A percentile compares a stretch with the other conserved stretches of the same genome.
Conservation (phyloP, 2,113 vertebrate species). For the Mixornis gularis region DNA sequence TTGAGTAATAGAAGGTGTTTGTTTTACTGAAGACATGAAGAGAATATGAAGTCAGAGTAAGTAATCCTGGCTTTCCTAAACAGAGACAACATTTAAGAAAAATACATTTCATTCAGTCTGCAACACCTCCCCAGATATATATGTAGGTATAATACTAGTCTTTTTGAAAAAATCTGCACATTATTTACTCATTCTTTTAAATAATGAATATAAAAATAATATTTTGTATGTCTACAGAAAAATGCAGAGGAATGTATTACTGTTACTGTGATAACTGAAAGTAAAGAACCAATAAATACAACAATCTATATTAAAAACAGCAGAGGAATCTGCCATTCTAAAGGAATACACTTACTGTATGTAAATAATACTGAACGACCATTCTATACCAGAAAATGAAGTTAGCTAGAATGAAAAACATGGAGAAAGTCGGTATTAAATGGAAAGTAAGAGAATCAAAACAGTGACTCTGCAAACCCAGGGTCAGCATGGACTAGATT, state of each 20-base stretch:
- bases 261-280: not conserved
- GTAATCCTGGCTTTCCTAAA: conserved; percentile 71
- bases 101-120: not conserved
- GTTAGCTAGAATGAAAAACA: not conserved
- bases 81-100: conserved; percentile 25
- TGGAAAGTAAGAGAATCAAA: not conserved
- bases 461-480: not conserved
- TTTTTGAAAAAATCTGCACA: not conserved
- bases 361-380: not conserved
- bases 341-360: not conserved
- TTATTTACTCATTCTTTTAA: not conserved
- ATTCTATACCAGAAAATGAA: conserved; percentile 19
- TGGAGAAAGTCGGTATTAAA: not conserved
- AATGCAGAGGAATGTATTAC: not conserved
- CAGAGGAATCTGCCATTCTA: not conserved
- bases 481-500: not conserved
- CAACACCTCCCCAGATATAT: not conserved
- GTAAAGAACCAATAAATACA: not conserved
- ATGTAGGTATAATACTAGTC: not conserved
- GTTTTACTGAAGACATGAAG: conserved; percentile 87
- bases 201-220: not conserved
- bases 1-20: conserved; percentile 82
- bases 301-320: not conserved
- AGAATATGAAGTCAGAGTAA: conserved; percentile 73
- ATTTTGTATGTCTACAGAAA: not conserved